These are phyloP conservation scores for Psephotus haematonotus DNA, from an alignment of 2,113 vertebrate species.

Conservation along the genomic window DNA sequence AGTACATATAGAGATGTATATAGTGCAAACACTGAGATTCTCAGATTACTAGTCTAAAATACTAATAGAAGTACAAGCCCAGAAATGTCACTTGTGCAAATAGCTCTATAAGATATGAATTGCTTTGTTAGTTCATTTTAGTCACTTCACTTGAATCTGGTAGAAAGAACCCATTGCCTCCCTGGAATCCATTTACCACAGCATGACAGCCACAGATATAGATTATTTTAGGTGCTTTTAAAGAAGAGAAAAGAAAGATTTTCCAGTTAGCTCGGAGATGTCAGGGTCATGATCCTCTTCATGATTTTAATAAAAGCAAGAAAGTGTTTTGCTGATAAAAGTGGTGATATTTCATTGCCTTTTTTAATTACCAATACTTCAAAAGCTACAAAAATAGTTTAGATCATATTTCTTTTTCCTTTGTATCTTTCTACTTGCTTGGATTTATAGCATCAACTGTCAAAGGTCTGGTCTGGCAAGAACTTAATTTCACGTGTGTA, in stretches of 20 bases:
- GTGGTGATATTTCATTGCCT: constrained; percentile 17
- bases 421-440: constrained; percentile 17
- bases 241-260: background rate
- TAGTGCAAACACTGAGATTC: background rate
- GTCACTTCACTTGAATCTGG: background rate
- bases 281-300: background rate
- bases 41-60: background rate
- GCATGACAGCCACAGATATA: background rate
- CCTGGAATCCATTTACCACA: constrained; percentile 12
- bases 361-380: background rate
- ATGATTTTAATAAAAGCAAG: background rate
- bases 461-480: constrained; percentile 5
- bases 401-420: background rate
- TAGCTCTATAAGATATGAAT: background rate
- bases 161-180: background rate
- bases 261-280: background rate
- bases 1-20: background rate
- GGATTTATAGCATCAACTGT: constrained; percentile 17
- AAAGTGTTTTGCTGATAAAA: constrained; percentile 16
- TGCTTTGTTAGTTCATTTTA: background rate
- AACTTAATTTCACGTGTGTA: background rate
- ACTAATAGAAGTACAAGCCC: background rate
- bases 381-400: constrained; percentile 7
- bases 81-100: background rate
- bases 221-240: constrained; percentile 30